Evolutionary conservation across 2,888 invertebrate genomes (phyloP), one percentile per base, ranked within the genome.

Genomic region (Amiota mariae): DNA sequence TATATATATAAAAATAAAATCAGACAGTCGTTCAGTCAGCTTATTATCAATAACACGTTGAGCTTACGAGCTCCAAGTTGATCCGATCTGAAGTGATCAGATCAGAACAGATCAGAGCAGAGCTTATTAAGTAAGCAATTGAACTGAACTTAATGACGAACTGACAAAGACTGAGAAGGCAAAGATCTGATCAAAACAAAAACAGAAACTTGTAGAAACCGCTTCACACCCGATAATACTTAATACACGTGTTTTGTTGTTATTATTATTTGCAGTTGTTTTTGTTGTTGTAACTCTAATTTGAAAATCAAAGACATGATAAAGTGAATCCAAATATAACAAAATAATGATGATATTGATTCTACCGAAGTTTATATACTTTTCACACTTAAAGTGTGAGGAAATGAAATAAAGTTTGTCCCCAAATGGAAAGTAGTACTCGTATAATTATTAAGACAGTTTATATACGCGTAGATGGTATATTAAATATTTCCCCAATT

Each of bases 171-270:
- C 54, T n/a, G 36, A 15, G 54, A 57, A 20, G 20, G 20, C 67
- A 18, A 48, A 49, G 12, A 10, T 24, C 8, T n/a, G n/a, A 20
- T 13, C 1, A 63, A 24, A 20, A 68, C 20, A 51, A 68, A 51
- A 68, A 51, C 51, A 54, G 36, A 68, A 51, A 68, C 67, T 68
- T 24, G 67, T 68, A 18, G n/a, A 24, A 68, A 68, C 67, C 48
- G 67, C 67, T 68, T 68, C n/a, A 24, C 51, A 68, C 67, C 51
- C 51, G 67, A 51, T 68, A 68, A 68, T 68, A 51, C 36, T 36
- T 36, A 36, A 36, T 36, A 36, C 36, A 36, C 8, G 54, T 54
- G 54, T n/a, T 54, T 12, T n/a, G 57, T 11, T 51, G 54, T 12
- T n/a, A 51, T n/a, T n/a, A 51, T n/a, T 51, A 51, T 8, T n/a